Conservation (phyloP, 92 coral and sea anemone species). For the Pocillopora grandis region DNA sequence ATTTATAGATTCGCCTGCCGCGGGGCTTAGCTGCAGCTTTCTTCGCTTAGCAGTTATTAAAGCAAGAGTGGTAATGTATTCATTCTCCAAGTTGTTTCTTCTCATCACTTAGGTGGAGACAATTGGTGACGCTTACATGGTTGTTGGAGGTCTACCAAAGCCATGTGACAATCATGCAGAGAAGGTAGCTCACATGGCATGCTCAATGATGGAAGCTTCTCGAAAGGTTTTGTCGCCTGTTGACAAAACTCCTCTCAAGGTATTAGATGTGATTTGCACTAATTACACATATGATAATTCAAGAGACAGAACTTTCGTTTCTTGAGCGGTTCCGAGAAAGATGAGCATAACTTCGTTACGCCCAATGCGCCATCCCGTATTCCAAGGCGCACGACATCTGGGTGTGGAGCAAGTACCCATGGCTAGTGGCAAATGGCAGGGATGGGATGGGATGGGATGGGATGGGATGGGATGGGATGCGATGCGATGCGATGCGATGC, state of each 20-base stretch:
- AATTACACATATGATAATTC: too few relatives aligned
- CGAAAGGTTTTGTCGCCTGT: constrained; percentile 88
- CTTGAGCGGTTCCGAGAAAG: too few relatives aligned
- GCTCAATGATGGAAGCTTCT: constrained; percentile 96
- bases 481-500: too few relatives aligned
- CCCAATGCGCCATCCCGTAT: background rate
- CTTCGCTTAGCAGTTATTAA: background rate
- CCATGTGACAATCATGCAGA: constrained; percentile 98
- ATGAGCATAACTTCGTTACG: background rate
- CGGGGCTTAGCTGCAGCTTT: background rate
- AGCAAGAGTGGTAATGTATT: background rate
- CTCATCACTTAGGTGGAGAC: constrained; percentile 81
- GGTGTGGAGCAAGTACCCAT: background rate
- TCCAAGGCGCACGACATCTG: background rate
- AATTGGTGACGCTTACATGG: constrained; percentile 99
- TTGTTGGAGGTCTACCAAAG: constrained; percentile 96
- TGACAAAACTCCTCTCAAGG: constrained; percentile 88
- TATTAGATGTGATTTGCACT: background rate
- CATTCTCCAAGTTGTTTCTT: background rate
- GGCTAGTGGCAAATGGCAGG: background rate
- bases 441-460: background rate
- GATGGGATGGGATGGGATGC: too few relatives aligned
- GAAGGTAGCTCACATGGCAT: constrained; percentile 92
- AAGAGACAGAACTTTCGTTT: too few relatives aligned
- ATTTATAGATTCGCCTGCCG: too few relatives aligned